Evolutionary conservation across 2,113 vertebrate genomes (phyloP), one percentile per base, ranked within the genome.

Genomic region (Mirza zaza): DNA sequence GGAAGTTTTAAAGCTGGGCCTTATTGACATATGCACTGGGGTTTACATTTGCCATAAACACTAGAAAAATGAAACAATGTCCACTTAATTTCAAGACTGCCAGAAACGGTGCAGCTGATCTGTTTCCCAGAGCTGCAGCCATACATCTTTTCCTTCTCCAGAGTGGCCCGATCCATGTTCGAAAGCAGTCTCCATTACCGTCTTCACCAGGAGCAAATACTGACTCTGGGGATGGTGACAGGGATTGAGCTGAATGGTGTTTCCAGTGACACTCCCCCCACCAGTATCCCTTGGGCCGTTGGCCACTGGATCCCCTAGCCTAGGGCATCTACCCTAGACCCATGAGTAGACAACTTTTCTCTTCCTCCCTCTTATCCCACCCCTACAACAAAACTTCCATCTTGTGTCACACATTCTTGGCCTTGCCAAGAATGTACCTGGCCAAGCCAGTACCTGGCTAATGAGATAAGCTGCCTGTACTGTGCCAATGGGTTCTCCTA

Each of bases 211-310:
- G 39, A 57, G 27, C 42, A 50, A 80, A 21, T 32, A n/a, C 8
- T 91, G n/a, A 50, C 61, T 67, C 29, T 34, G 50, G 17, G 32
- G 18, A 36, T 27, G 59, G n/a, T 32, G 36, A 81, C 15, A 50
- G 42, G n/a, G 57, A 92, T 59, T 8, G 17, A 32, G n/a, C 12
- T 59, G 15, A 20, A 18, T n/a, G 18, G 4, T 59, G 21, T 79
- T 18, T 45, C 63, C 32, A 8, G 3, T 63, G 18, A 76, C 32
- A 65, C 80, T 57, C 25, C 20, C 18, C 23, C 20, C 27, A 4
- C 4, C 10, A 77, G 34, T 73, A 21, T 15, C 12, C 3, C 6
- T 18, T 0, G 0, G 3, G 65, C 13, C 14, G 39, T 27, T 0
- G 13, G 27, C 5, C 2, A 14, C 27, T 50, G 6, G 17, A 25